Evolutionary conservation across 2,113 vertebrate genomes (phyloP), one percentile per base, ranked within the genome.

Genomic region (Scartelaos histophorus): DNA sequence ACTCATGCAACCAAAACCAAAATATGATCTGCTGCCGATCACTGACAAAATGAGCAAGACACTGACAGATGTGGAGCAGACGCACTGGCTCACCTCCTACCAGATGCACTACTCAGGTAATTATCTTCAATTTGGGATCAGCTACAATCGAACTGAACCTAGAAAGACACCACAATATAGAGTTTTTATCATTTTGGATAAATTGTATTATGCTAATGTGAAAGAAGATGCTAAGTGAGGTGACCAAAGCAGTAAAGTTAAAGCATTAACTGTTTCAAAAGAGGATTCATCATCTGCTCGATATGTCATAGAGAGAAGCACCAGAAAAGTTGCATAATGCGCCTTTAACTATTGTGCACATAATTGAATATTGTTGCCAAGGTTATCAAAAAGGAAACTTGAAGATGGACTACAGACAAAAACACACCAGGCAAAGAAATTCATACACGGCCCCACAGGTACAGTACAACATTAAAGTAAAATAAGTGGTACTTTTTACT

Each of bases 51-150:
- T 90, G 49, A 85, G 73, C 67, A 94, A 94, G 78, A 94, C 91
- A 72, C 76, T 94, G 73, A 87, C 43, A 80, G 96, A 93, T 70
- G n/a, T 93, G 67, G 91, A 95, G 79, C 91, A 71, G 57, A 78
- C 87, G 3, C 91, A 92, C 1, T 92, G 94, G 93, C 24, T 94
- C 68, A 94, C 91, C 66, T 89, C 91, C 0, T 93, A 95, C 29
- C 88, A 85, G 53, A 78, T 76, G 70, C 75, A 94, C 58, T 96
- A 93, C 73, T 93, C 92, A 92, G 93, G 93, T 95, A 21, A 64
- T 29, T n/a, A 43, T 61, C 15, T 19, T 38, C 29, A 56, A 56
- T 38, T 38, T 60, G 21, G 12, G 22, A 3, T 60, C 24, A 25
- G 29, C 5, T 15, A 13, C 10, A 6, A 10, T 56, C n/a, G 25